phyloP scores from a whole-genome alignment of 2,888 invertebrate genomes.

The Philereme transversata region DNA sequence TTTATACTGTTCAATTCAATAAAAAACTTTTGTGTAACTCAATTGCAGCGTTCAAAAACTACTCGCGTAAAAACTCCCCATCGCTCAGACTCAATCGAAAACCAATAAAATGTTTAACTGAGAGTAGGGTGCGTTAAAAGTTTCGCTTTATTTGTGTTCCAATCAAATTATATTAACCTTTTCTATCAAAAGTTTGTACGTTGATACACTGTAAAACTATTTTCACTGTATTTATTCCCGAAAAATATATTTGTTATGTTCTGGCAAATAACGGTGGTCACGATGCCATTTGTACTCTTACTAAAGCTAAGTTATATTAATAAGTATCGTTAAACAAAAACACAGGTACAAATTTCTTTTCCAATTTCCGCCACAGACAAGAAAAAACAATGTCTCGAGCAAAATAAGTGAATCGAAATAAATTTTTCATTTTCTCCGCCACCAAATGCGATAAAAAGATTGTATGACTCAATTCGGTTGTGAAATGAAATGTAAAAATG shows the following conservation, averaged over 20 bases:
- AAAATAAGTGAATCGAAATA: slow-evolving; percentile 11
- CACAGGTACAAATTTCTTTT: neutral
- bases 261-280: no score
- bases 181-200: no score
- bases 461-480: slow-evolving; percentile 11
- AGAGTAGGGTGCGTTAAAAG: slow-evolving; percentile 12
- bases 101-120: slow-evolving; percentile 16
- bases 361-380: neutral
- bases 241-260: no score
- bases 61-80: slow-evolving; percentile 14
- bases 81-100: slow-evolving; percentile 21
- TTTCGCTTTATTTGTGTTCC: slow-evolving; percentile 9
- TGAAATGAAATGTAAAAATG: slow-evolving; percentile 22
- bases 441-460: slow-evolving; percentile 18
- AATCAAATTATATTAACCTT: neutral
- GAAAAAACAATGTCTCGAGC: neutral
- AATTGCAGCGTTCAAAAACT: slow-evolving; percentile 9
- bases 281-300: no score
- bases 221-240: no score
- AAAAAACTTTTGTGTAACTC: neutral
- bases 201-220: no score
- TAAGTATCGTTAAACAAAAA: neutral
- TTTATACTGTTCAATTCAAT: neutral
- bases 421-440: slow-evolving; percentile 7
- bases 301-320: neutral